Conservation (phyloP, 2,888 invertebrate species). For the Mactromeris polynyma region DNA sequence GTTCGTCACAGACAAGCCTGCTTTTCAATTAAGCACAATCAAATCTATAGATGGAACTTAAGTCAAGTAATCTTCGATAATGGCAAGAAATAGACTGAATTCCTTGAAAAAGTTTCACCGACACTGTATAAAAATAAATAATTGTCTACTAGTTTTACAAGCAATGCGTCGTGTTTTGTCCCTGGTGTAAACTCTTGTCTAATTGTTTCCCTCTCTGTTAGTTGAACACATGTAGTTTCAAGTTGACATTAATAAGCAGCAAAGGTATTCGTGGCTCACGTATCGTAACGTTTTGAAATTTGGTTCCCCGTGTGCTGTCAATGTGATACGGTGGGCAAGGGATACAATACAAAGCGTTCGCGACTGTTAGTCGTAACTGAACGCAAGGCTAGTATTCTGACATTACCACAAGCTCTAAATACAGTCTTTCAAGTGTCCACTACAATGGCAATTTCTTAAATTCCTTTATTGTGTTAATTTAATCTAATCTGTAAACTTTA, state of each 20-base stretch:
- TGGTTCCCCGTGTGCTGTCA: no score
- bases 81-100: slow-evolving; percentile 4
- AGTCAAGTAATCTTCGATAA: neutral
- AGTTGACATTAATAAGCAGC: neutral
- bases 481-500: no score
- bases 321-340: no score
- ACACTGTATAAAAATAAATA: neutral
- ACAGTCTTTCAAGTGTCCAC: no score
- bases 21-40: neutral
- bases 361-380: no score
- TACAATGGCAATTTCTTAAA: no score
- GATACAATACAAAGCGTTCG: no score
- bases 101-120: neutral
- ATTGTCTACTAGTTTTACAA: neutral
- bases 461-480: no score
- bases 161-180: neutral
- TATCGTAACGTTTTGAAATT: no score
- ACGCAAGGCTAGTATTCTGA: no score
- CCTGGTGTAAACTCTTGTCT: neutral
- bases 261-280: no score
- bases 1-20: neutral
- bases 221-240: neutral
- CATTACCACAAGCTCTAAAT: no score
- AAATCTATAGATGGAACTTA: neutral
- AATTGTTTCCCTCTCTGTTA: neutral